phyloP scores from a whole-genome alignment of 2,797 vertebrate species.

The Sphenodon punctatus region DNA sequence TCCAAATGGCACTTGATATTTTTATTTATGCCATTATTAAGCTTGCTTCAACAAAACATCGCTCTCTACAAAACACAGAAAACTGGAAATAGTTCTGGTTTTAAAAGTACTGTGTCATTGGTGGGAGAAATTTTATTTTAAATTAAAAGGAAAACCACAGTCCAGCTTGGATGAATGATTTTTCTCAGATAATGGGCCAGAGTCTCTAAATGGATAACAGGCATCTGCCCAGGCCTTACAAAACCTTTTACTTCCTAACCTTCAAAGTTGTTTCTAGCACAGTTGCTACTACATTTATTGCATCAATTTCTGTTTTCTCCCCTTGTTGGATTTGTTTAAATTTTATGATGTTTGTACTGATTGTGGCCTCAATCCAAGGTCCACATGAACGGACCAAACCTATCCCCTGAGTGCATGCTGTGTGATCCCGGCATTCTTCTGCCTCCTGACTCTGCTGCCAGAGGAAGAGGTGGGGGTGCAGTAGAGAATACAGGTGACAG shows the following conservation, averaged over 20 bases:
- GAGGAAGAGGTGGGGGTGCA: too few species aligned
- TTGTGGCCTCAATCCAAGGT: too few species aligned
- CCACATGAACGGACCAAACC: too few species aligned
- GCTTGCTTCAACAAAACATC: slow-evolving; percentile 61
- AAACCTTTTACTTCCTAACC: rapidly evolving
- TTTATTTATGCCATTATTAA: slow-evolving; percentile 76
- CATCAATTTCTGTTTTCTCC: not conserved
- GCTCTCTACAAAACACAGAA: slow-evolving; percentile 65
- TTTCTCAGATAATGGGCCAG: rapidly evolving
- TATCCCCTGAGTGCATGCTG: too few species aligned
- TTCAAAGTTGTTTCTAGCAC: not conserved
- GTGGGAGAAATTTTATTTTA: slow-evolving; percentile 41
- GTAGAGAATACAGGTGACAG: too few species aligned
- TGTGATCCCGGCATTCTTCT: too few species aligned
- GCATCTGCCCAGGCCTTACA: not conserved
- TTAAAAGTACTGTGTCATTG: slow-evolving; percentile 64
- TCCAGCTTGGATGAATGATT: not conserved
- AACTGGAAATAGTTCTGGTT: slow-evolving; percentile 57
- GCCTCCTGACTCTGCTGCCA: too few species aligned
- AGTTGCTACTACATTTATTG: not conserved
- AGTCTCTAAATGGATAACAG: not conserved
- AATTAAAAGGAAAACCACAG: not conserved
- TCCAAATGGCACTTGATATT: slow-evolving; percentile 78
- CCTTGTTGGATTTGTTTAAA: not conserved
- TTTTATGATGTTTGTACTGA: not conserved